Base-by-base conservation (phyloP, 2,113 vertebrate species). In the Alexandromys fortis region DNA sequence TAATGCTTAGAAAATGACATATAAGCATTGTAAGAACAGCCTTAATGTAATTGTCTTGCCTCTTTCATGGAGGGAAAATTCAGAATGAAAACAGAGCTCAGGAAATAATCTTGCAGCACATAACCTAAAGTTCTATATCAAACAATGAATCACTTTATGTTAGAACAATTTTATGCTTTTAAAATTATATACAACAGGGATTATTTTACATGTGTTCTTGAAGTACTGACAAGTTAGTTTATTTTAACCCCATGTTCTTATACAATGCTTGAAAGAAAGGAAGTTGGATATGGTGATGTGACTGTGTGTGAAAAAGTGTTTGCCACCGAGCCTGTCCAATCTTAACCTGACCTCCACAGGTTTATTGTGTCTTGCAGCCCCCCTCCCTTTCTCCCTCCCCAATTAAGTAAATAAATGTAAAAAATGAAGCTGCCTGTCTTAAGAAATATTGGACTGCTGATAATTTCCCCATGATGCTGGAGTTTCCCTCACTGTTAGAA, bases 121-220 rank as follows among this genome's bases (percentile, higher is more conserved):
- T 85, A 55, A 16, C 49, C 92, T 85, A n/a, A 45, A 68, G 3
- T 95, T 94, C 55, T 86, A 2, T 85, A 45, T 45, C 55, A 92
- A 91, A 68, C 26, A 68, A 82, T 81, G 76, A 95, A 86, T 92
- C 76, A 45, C 3, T 92, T 78, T 47, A 55, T 52, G 28, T 76
- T 88, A 85, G 90, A 72, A 87, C 11, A 16, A 7, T 33, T 75
- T 94, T 76, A 67, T 93, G 5, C 24, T 94, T 94, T 82, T 73
- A 30, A 93, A 90, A 85, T 68, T 83, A 61, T 58, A 65, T 63
- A 12, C 47, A 52, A 73, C 49, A 79, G 49, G 17, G 12, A 70
- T 65, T 94, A 24, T 88, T 95, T 86, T 47, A 93, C 92, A 70
- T 45, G 19, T 47, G 21, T 16, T 88, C 87, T 96, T 45, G n/a